A percentile compares a stretch with the other conserved stretches of the same genome.
Evolutionary conservation across 2,113 vertebrate species (phyloP).

Genomic region (Petrocephalus zakoni): DNA sequence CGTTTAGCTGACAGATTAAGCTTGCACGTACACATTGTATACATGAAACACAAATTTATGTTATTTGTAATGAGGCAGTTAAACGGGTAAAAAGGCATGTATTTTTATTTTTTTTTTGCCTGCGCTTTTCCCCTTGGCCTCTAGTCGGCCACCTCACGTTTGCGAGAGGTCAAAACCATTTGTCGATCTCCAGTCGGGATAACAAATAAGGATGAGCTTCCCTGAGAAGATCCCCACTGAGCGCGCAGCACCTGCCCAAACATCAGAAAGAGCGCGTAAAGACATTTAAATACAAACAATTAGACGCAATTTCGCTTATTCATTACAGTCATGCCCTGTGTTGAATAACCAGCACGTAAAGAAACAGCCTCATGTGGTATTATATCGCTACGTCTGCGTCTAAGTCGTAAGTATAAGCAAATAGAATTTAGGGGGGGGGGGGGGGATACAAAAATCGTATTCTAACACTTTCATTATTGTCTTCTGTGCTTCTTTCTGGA

Average conservation of each 20-base stretch:
- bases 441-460: background rate
- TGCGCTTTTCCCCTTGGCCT: constrained; percentile 60
- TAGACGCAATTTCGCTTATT: background rate
- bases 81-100: background rate
- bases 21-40: background rate
- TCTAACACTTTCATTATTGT: background rate
- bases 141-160: constrained; percentile 53
- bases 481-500: constrained; percentile 6
- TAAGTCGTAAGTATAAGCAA: background rate
- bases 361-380: background rate
- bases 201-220: constrained; percentile 69
- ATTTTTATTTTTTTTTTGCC: constrained; percentile 29
- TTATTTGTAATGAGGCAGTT: background rate
- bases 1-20: background rate
- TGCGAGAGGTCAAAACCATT: constrained; percentile 65
- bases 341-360: background rate
- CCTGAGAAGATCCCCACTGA: constrained; percentile 46
- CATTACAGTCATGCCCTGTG: background rate
- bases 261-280: background rate
- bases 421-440: background rate
- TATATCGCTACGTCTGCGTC: background rate
- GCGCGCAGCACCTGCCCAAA: constrained; percentile 8
- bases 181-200: constrained; percentile 68
- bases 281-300: background rate
- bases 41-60: background rate